Conservation (phyloP, 1,140 invertebrate genomes). For the Drosophila setifemur region DNA sequence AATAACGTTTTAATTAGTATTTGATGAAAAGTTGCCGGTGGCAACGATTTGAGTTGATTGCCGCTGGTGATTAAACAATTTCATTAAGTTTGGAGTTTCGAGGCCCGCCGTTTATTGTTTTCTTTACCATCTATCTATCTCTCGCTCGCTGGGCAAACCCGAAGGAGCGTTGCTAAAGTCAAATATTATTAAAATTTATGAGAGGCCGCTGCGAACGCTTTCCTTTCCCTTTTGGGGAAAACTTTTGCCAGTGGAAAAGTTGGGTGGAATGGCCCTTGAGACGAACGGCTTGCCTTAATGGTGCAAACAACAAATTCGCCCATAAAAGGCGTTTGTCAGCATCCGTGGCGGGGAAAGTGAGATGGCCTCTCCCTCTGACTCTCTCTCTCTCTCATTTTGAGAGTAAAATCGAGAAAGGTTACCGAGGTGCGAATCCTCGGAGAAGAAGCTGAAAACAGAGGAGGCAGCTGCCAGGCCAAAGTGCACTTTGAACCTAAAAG, state of each 20-base stretch:
- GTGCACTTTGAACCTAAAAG: constrained; percentile 75
- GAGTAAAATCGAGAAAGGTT: not conserved
- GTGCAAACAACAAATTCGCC: constrained; percentile 35
- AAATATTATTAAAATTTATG: constrained; percentile 73
- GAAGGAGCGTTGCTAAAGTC: constrained; percentile 24
- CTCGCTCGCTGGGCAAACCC: too few species aligned
- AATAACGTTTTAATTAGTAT: constrained; percentile 38
- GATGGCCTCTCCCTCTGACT: too few species aligned
- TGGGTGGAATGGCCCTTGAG: constrained; percentile 47
- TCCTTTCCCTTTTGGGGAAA: constrained; percentile 27
- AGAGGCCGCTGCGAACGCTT: constrained; percentile 41
- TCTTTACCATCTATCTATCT: too few species aligned
- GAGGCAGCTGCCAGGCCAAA: constrained; percentile 60
- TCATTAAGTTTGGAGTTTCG: constrained; percentile 45
- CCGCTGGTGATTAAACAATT: constrained; percentile 61
- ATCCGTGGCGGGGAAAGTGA: not conserved
- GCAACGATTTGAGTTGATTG: constrained; percentile 16
- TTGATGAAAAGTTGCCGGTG: constrained; percentile 9
- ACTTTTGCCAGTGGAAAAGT: constrained; percentile 20
- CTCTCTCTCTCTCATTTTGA: too few species aligned
- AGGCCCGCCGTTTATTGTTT: too few species aligned
- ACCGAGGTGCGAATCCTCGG: constrained; percentile 24
- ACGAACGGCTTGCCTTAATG: constrained; percentile 67
- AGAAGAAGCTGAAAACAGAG: constrained; percentile 10
- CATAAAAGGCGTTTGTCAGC: constrained; percentile 55